Base-by-base conservation (phyloP, 2,113 vertebrate species). In the Polypterus bichir region DNA sequence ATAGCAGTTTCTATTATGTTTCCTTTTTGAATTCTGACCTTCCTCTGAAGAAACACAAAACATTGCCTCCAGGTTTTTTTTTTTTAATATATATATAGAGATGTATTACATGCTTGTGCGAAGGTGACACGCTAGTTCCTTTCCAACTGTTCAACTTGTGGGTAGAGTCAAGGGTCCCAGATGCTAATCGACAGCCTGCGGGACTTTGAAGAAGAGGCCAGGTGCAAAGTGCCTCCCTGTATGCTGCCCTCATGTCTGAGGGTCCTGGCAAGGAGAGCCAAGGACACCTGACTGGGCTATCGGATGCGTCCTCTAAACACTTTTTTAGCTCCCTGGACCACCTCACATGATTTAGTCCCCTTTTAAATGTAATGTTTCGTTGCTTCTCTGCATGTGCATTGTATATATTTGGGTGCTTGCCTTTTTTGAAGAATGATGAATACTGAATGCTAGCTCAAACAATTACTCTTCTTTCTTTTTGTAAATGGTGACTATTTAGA, bases 1-100 rank as follows among this genome's bases (percentile, higher is more conserved):
- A 27, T 27, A 27, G 27, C 27, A 27, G 27, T 27, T 27, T 27
- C 27, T 27, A 27, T 27, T 27, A 27, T 27, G 27, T 52, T 52
- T 8, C 10, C 51, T 52, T 52, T 52, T 10, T 52, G 51, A 52
- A 52, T 57, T 3, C 27, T 27, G 9, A 57, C 56, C 56, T 57
- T 57, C 56, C 56, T 7, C 56, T 57, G 56, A 5, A 57, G 56
- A 57, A 57, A 57, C 56, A 45, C 46, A 45, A 57, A 57, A 45
- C 56, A 57, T 44, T 6, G 27, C 56, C 56, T 44, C n/a, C 56
- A 57, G 56, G 27, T 44, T 45, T 57, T 44, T 57, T 57, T 27
- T 27, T 27, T 27, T 27, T 27, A 27, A 27, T 27, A 27, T 27
- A 27, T 27, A 27, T 27, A 27, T 44, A 44, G 56, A 57, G 9